phyloP scores from a whole-genome alignment of 2,113 vertebrate genomes.

The Helogale parvula region DNA sequence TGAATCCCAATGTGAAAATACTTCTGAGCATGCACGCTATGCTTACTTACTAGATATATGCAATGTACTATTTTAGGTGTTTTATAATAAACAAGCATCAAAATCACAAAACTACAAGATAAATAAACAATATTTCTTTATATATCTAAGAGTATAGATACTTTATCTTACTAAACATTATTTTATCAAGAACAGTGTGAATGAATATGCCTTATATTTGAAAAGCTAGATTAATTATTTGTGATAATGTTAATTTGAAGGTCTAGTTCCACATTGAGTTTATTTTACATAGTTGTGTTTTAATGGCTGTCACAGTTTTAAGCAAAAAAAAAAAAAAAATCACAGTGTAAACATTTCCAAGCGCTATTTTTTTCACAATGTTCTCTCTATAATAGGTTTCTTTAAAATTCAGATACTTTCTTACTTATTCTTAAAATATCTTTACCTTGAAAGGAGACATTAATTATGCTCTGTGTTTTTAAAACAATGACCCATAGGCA shows the following conservation, averaged over 20 bases:
- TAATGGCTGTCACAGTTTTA: slow-evolving; percentile 39
- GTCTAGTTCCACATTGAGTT: slow-evolving; percentile 41
- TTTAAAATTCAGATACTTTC: slow-evolving; percentile 41
- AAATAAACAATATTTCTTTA: slow-evolving; percentile 5
- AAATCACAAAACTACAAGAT: background rate
- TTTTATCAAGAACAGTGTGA: slow-evolving; percentile 27
- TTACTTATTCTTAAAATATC: slow-evolving; percentile 39
- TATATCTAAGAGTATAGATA: background rate
- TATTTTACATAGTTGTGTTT: slow-evolving; percentile 40
- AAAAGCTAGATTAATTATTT: slow-evolving; percentile 56
- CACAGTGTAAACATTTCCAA: slow-evolving; percentile 40
- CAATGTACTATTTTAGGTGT: background rate
- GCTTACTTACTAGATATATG: background rate
- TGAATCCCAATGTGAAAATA: background rate
- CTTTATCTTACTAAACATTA: background rate
- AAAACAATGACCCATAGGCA: background rate
- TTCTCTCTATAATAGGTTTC: slow-evolving; percentile 31
- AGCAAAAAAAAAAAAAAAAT: slow-evolving; percentile 6
- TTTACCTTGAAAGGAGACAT: slow-evolving; percentile 35
- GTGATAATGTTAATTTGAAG: slow-evolving; percentile 29
- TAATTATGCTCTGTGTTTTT: background rate
- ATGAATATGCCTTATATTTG: background rate
- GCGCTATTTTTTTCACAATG: background rate
- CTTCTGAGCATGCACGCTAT: background rate
- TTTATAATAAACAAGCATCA: background rate